Evolutionary conservation across 2,113 vertebrate genomes (phyloP).

Genomic region (Bagarius yarrelli): DNA sequence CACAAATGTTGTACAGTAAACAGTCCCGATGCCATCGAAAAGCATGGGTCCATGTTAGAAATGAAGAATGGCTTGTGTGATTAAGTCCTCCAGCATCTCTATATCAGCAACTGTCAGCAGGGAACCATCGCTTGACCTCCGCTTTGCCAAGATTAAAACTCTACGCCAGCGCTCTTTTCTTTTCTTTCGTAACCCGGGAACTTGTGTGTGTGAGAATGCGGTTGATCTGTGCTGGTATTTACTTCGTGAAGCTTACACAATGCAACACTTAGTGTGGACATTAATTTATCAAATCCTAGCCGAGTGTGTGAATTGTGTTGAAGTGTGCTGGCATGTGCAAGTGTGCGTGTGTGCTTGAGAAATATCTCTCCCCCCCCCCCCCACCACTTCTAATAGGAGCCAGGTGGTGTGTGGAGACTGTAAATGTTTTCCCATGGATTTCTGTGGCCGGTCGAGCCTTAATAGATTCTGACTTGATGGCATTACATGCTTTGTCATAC

Average conservation of each 20-base stretch:
- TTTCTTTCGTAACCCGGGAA: background rate
- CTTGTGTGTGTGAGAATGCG: background rate
- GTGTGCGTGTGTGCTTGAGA: slow-evolving; percentile 40
- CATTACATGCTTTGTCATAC: slow-evolving; percentile 73
- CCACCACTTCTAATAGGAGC: slow-evolving; percentile 72
- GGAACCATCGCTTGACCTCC: background rate
- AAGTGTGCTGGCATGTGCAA: background rate
- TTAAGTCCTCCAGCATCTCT: slow-evolving; percentile 22
- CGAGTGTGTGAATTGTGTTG: slow-evolving; percentile 20
- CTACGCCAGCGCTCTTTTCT: background rate
- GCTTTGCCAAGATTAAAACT: background rate
- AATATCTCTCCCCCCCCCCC: slow-evolving; percentile 31
- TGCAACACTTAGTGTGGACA: background rate
- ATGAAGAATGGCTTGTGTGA: background rate
- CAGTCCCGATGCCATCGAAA: background rate
- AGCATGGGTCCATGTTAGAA: no score
- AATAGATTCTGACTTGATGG: slow-evolving; percentile 65
- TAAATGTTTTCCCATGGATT: slow-evolving; percentile 77
- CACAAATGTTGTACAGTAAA: background rate
- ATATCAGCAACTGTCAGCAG: slow-evolving; percentile 15
- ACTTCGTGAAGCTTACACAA: background rate
- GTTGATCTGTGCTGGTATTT: background rate
- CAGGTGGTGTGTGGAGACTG: slow-evolving; percentile 72
- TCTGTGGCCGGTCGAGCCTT: slow-evolving; percentile 58
- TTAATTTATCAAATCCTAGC: slow-evolving; percentile 20